Percentiles rank a stretch among this genome's conserved stretches.
phyloP scores from a whole-genome alignment of 1,140 invertebrate species.

The Anagrus nilaparvatae region DNA sequence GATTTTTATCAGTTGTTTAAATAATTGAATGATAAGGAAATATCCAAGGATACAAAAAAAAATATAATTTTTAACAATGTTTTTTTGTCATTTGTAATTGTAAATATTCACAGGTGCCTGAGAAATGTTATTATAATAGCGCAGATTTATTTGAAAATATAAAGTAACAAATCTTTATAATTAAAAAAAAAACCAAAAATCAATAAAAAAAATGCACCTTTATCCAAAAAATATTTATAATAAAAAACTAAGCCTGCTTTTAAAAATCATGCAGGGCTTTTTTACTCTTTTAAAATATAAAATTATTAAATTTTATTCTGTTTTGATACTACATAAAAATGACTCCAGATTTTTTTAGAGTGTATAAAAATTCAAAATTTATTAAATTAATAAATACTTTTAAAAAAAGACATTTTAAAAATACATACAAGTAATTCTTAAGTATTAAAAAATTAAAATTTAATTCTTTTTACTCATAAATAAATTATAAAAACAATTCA shows the following conservation, averaged over 20 bases:
- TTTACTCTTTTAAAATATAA: not conserved
- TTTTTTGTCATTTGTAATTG: conserved; percentile 33
- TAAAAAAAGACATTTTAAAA: no score
- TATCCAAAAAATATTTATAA: not conserved
- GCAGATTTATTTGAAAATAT: no score
- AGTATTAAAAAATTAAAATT: no score
- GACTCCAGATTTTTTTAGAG: no score
- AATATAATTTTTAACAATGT: conserved; percentile 12
- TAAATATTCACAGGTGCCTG: conserved; percentile 42
- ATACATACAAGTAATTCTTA: no score
- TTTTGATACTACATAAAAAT: no score
- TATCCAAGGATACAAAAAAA: not conserved
- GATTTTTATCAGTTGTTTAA: not conserved
- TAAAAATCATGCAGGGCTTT: not conserved
- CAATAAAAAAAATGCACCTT: not conserved
- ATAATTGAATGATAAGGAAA: not conserved
- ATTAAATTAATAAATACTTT: no score
- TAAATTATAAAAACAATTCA: not conserved
- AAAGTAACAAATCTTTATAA: conserved; percentile 8
- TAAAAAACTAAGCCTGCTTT: not conserved
- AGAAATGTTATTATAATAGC: no score
- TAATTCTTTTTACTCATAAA: no score
- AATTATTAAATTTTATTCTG: no score
- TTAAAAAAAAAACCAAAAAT: conserved; percentile 2
- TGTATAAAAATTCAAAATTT: no score